These are phyloP conservation scores for Agonopterix heracliana DNA, from an alignment of 2,888 invertebrate species.

Conservation along the genomic window DNA sequence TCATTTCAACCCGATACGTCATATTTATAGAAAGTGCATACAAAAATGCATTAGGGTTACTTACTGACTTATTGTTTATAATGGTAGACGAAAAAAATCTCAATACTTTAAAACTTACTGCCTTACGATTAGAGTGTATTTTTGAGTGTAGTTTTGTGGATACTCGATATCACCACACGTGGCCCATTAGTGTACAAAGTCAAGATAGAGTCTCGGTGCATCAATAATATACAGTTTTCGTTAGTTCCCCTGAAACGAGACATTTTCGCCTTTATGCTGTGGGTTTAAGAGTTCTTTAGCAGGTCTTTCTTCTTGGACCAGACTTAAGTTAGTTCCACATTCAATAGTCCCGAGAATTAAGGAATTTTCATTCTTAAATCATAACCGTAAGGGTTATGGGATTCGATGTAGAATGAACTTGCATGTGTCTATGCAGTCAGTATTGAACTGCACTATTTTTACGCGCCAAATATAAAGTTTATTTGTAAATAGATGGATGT, in stretches of 20 bases:
- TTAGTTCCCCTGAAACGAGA: too few species aligned
- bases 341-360: too few species aligned
- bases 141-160: background rate
- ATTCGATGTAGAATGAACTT: too few species aligned
- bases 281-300: too few species aligned
- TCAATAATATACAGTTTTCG: background rate
- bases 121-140: too few species aligned
- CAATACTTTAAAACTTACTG: too few species aligned
- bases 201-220: background rate
- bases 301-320: too few species aligned
- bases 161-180: conserved; percentile 17
- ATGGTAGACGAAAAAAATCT: too few species aligned
- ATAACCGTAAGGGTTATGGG: too few species aligned
- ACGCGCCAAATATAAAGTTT: conserved; percentile 23
- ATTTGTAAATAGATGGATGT: background rate
- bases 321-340: too few species aligned
- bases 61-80: conserved; percentile 19
- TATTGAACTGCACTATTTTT: conserved; percentile 33
- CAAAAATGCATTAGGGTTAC: conserved; percentile 60
- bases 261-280: too few species aligned
- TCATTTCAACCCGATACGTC: conserved; percentile 38
- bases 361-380: too few species aligned
- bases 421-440: conserved; percentile 22
- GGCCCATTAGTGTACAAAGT: conserved; percentile 19
- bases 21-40: conserved; percentile 55